A percentile compares a stretch with the other conserved stretches of the same genome.
phyloP scores from a whole-genome alignment of 2,113 vertebrate species.

The Penelope pileata region DNA sequence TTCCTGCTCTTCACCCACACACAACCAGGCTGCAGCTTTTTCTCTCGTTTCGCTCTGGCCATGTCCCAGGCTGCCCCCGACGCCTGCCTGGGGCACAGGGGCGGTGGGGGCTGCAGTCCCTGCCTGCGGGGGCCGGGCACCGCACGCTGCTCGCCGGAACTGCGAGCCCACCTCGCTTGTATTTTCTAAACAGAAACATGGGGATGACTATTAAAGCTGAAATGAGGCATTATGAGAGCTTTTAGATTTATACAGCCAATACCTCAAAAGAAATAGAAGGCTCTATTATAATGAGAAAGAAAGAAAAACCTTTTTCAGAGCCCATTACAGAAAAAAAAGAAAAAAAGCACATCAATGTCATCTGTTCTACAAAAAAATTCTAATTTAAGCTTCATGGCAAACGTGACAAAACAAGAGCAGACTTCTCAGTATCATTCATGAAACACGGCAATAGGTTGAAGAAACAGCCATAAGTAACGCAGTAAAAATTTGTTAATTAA shows the following conservation, averaged over 20 bases:
- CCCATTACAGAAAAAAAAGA: slow-evolving; percentile 22
- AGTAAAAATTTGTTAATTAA: slow-evolving; percentile 31
- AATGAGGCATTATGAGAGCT: slow-evolving; percentile 19
- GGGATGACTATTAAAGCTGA: slow-evolving; percentile 12
- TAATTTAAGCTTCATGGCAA: slow-evolving; percentile 64
- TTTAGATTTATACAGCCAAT: background rate
- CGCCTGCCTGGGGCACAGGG: background rate
- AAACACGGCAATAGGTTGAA: background rate
- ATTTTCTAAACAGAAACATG: background rate
- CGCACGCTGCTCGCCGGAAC: fast-evolving
- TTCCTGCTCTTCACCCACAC: background rate
- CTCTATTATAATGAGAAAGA: background rate
- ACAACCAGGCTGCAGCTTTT: background rate
- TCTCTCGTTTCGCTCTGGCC: background rate
- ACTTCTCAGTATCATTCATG: background rate
- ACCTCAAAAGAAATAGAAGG: slow-evolving; percentile 44
- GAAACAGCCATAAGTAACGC: slow-evolving; percentile 28
- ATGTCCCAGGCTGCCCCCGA: background rate
- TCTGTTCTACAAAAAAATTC: background rate
- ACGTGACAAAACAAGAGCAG: background rate
- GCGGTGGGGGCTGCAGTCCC: too few relatives aligned
- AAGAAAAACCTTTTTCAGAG: slow-evolving; percentile 47
- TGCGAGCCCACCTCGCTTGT: background rate
- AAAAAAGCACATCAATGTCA: slow-evolving; percentile 5
- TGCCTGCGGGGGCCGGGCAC: fast-evolving